Conservation (phyloP, 1,140 invertebrate genomes). For the Phymorhynchus buccinoides region DNA sequence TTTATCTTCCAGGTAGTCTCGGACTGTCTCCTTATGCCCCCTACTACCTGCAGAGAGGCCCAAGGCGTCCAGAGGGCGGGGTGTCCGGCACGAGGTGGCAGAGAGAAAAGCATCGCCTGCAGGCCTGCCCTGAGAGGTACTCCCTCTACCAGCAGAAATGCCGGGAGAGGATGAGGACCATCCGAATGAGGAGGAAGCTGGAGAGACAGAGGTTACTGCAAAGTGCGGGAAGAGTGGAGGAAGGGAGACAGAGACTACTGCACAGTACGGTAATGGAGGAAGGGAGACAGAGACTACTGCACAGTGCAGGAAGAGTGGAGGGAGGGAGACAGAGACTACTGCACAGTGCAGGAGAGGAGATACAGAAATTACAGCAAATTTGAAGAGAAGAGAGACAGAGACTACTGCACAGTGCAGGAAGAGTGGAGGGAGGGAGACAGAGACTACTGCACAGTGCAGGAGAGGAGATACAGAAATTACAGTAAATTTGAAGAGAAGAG, state of each 20-base stretch:
- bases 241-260: background rate
- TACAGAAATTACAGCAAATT: too few relatives aligned
- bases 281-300: background rate
- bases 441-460: background rate
- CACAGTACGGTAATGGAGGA: background rate
- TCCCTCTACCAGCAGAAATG: background rate
- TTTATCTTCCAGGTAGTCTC: too few relatives aligned
- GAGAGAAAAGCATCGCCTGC: background rate
- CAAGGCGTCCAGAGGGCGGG: too few relatives aligned
- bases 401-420: background rate
- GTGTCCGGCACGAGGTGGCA: background rate
- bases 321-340: background rate
- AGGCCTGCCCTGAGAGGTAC: background rate
- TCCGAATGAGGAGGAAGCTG: conserved; percentile 6
- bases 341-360: background rate
- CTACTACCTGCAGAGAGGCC: too few relatives aligned
- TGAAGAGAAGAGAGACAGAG: background rate
- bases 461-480: background rate
- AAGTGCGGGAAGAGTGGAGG: background rate
- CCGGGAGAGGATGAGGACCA: conserved; percentile 4
- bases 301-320: background rate
- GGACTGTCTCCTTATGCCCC: too few relatives aligned
- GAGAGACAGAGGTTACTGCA: background rate
- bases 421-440: background rate
- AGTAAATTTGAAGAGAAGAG: background rate